phyloP scores from a whole-genome alignment of 2,888 invertebrate species.

The Chaetoderma sp. region DNA sequence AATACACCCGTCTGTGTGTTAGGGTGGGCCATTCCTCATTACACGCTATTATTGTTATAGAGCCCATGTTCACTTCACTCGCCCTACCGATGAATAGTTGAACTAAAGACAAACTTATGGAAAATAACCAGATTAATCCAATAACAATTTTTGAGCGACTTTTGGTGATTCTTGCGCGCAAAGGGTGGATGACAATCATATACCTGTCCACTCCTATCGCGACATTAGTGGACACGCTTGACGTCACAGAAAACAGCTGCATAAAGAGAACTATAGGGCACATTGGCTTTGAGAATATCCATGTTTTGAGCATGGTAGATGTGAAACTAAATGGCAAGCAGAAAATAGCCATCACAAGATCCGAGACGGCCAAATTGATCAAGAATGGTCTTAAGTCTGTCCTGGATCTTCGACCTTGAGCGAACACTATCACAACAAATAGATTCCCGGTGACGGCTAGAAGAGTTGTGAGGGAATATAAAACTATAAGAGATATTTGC shows the following conservation, averaged over 20 bases:
- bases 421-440: slow-evolving; percentile 68
- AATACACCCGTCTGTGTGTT: slow-evolving; percentile 43
- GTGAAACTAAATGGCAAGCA: slow-evolving; percentile 87
- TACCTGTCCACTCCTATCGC: slow-evolving; percentile 72
- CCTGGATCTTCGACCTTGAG: slow-evolving; percentile 56
- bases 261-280: slow-evolving; percentile 72
- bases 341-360: slow-evolving; percentile 87
- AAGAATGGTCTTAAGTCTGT: slow-evolving; percentile 75
- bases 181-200: slow-evolving; percentile 57
- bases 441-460: slow-evolving; percentile 69
- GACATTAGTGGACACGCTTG: slow-evolving; percentile 70
- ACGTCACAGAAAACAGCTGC: slow-evolving; percentile 70
- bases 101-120: slow-evolving; percentile 64
- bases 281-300: slow-evolving; percentile 71
- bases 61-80: neutral
- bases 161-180: slow-evolving; percentile 67
- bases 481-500: slow-evolving; percentile 61
- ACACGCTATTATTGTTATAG: neutral
- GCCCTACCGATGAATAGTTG: slow-evolving; percentile 64
- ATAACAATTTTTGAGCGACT: slow-evolving; percentile 67
- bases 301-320: slow-evolving; percentile 64
- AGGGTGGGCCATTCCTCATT: slow-evolving; percentile 22
- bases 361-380: slow-evolving; percentile 84
- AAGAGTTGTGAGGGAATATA: slow-evolving; percentile 69
- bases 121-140: slow-evolving; percentile 68